Conservation (phyloP, 2,888 invertebrate species). For the Petrolisthes manimaculis region DNA sequence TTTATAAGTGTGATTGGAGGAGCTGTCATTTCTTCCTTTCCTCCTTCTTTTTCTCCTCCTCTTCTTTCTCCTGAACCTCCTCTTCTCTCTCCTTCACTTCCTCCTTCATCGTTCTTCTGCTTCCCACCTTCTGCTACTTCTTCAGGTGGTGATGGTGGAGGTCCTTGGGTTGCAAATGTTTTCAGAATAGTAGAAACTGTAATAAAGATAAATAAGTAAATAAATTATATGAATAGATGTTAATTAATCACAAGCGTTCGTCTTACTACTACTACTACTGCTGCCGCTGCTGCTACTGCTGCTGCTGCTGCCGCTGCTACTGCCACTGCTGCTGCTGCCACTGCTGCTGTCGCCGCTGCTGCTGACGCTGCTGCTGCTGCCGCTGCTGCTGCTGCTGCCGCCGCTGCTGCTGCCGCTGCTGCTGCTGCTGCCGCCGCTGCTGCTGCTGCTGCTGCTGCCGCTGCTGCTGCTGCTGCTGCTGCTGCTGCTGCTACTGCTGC, state of each 20-base stretch:
- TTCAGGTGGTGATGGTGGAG: background rate
- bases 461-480: no score
- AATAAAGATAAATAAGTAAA: no score
- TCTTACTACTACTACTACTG: constrained; percentile 18
- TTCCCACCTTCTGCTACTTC: background rate
- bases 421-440: constrained; percentile 27
- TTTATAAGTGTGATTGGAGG: no score
- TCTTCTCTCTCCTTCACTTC: background rate
- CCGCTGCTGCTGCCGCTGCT: constrained; percentile 8
- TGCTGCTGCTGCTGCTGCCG: constrained; percentile 16
- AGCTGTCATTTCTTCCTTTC: no score
- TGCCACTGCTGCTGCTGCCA: constrained; percentile 11
- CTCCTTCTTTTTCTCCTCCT: constrained; percentile 16
- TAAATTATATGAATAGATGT: no score
- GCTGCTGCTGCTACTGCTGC: no score
- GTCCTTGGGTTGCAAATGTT: background rate
- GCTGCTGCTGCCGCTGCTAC: constrained; percentile 26
- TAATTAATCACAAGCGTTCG: background rate
- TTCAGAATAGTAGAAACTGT: no score
- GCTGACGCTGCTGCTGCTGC: constrained; percentile 12
- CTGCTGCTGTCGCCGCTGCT: constrained; percentile 6
- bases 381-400: constrained; percentile 1
- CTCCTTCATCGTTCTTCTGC: background rate
- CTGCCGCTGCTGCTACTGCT: constrained; percentile 25
- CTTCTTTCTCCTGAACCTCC: background rate